Percentiles rank a stretch among this genome's conserved stretches.
Conservation (phyloP, 2,888 invertebrate genomes). For the Stenodema calcarata region DNA sequence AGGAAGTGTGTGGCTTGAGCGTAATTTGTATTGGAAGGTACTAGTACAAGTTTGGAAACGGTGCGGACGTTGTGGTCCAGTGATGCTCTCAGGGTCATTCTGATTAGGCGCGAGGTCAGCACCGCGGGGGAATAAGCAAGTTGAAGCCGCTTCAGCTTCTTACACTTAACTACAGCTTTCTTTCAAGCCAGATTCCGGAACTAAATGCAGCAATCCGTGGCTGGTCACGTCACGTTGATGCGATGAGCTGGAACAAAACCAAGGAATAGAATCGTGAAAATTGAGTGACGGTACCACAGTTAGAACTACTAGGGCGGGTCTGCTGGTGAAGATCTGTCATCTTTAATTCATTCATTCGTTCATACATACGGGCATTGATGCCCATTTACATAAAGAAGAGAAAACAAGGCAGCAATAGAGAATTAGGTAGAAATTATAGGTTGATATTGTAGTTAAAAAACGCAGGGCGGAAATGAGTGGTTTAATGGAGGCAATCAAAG, state of each 20-base stretch:
- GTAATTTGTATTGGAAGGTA: not conserved
- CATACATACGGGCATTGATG: too few relatives aligned
- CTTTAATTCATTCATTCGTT: too few relatives aligned
- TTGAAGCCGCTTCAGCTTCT: not conserved
- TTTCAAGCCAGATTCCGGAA: not conserved
- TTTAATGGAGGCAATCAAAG: too few relatives aligned
- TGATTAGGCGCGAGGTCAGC: not conserved
- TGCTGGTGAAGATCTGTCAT: not conserved
- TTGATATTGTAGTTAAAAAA: too few relatives aligned
- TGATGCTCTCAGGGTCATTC: not conserved
- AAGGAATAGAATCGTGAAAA: not conserved
- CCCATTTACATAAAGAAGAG: too few relatives aligned
- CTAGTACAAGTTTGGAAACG: not conserved
- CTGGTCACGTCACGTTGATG: constrained; percentile 12
- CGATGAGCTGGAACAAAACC: constrained; percentile 17
- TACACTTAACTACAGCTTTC: not conserved
- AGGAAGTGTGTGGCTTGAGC: not conserved
- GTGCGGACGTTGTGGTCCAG: not conserved
- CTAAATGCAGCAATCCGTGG: not conserved
- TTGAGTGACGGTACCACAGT: not conserved
- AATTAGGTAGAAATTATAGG: too few relatives aligned
- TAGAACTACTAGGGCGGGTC: not conserved
- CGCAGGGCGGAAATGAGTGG: not conserved
- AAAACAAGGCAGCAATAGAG: too few relatives aligned
- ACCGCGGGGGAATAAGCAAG: not conserved